phyloP scores from a whole-genome alignment of 2,113 vertebrate genomes.

The Crotalus viridis region DNA sequence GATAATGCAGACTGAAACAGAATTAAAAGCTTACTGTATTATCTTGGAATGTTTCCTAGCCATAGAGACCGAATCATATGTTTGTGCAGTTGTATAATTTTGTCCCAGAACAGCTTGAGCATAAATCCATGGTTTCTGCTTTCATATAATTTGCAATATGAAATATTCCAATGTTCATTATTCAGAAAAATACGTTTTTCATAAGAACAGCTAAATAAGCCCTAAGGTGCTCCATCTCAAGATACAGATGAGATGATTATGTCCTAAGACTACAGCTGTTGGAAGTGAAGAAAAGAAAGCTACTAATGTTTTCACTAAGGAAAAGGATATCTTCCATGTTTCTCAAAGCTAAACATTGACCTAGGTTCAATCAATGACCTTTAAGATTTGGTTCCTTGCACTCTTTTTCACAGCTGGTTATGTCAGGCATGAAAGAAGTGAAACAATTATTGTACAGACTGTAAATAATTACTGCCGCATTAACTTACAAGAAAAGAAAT shows the following conservation, averaged over 20 bases:
- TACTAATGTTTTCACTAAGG: neutral
- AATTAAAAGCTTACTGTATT: neutral
- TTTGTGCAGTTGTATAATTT: neutral
- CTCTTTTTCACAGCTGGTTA: neutral
- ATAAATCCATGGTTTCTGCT: neutral
- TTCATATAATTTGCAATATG: neutral
- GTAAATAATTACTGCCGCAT: neutral
- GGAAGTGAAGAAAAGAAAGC: neutral
- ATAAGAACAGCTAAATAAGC: neutral
- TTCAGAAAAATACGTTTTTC: slow-evolving; percentile 1
- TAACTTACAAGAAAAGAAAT: neutral
- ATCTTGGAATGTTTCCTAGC: neutral
- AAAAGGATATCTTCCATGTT: neutral
- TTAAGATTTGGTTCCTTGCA: neutral
- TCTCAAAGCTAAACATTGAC: neutral
- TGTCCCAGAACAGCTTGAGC: neutral
- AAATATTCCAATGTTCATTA: neutral
- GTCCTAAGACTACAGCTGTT: neutral
- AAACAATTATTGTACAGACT: neutral
- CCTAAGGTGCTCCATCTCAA: neutral
- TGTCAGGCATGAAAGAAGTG: neutral
- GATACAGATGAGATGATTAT: neutral
- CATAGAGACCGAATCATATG: neutral
- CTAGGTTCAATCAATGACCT: neutral
- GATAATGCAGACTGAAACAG: neutral